A percentile compares a stretch with the other conserved stretches of the same genome.
phyloP scores from a whole-genome alignment of 53 echinoderm and acorn worm species.

The Astropecten irregularis region DNA sequence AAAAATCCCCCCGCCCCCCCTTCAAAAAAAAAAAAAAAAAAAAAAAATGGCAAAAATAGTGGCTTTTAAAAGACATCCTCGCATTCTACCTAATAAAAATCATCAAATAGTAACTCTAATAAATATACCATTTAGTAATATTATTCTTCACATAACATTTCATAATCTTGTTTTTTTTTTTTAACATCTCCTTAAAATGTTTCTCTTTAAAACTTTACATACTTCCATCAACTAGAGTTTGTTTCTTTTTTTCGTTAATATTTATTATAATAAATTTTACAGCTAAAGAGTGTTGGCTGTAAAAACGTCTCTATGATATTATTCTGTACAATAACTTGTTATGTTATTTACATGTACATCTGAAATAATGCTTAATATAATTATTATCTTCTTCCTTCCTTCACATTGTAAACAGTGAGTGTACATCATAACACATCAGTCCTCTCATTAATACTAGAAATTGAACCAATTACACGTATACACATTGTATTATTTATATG shows the following conservation, averaged over 20 bases:
- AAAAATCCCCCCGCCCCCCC: background rate
- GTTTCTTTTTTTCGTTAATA: background rate
- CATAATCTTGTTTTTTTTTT: constrained; percentile 20
- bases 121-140: constrained; percentile 45
- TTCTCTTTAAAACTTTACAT: constrained; percentile 40
- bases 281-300: constrained; percentile 50
- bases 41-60: constrained; percentile 37
- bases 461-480: constrained; percentile 47
- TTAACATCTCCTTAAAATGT: background rate
- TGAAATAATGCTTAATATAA: constrained; percentile 40
- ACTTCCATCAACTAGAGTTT: constrained; percentile 32
- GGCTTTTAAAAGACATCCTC: constrained; percentile 18
- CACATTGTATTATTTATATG: constrained; percentile 49
- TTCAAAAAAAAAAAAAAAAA: constrained; percentile 8
- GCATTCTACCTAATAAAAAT: constrained; percentile 48
- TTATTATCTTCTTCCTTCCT: constrained; percentile 35
- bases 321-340: constrained; percentile 41
- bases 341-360: constrained; percentile 42
- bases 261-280: constrained; percentile 31
- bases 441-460: constrained; percentile 5
- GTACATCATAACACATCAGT: constrained; percentile 6
- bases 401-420: constrained; percentile 34
- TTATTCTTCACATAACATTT: constrained; percentile 32
- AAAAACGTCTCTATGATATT: constrained; percentile 34
- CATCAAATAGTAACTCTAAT: constrained; percentile 49